These are phyloP conservation scores for Syrista parreyssii DNA, from an alignment of 2,888 invertebrate genomes.

Conservation along the genomic window DNA sequence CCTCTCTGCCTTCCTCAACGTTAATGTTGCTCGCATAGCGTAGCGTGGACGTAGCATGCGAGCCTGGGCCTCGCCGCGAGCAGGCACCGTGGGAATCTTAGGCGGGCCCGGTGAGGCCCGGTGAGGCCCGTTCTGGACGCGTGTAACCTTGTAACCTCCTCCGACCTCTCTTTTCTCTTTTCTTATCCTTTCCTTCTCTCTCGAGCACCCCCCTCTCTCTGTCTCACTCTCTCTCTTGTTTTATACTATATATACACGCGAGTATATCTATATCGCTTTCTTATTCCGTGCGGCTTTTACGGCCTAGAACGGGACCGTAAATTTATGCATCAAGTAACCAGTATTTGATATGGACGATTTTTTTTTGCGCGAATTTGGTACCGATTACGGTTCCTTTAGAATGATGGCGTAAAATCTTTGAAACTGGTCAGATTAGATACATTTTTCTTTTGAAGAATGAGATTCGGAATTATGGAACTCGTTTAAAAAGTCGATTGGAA, in stretches of 20 bases:
- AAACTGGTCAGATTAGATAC: background rate
- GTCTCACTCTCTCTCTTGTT: slow-evolving; percentile 8
- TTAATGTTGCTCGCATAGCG: slow-evolving; percentile 58
- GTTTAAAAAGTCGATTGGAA: background rate
- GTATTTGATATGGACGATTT: background rate
- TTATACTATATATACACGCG: background rate
- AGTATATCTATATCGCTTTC: background rate
- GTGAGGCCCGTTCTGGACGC: slow-evolving; percentile 58
- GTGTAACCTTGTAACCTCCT: slow-evolving; percentile 60
- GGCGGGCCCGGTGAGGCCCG: slow-evolving; percentile 60
- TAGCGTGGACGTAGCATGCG: slow-evolving; percentile 50
- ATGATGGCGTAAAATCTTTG: background rate
- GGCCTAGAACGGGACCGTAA: background rate
- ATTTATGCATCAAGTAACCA: background rate
- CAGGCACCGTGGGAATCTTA: slow-evolving; percentile 65
- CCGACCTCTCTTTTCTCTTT: slow-evolving; percentile 47
- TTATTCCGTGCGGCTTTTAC: background rate
- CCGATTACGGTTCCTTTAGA: too few species aligned
- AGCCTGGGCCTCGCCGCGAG: slow-evolving; percentile 60
- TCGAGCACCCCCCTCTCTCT: slow-evolving; percentile 10
- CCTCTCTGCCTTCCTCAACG: slow-evolving; percentile 47
- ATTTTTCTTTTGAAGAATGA: background rate
- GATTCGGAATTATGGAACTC: too few species aligned
- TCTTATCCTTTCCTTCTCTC: slow-evolving; percentile 24
- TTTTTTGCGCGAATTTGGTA: background rate